phyloP scores from a whole-genome alignment of 2,888 invertebrate species.

The Saturnia japonica region DNA sequence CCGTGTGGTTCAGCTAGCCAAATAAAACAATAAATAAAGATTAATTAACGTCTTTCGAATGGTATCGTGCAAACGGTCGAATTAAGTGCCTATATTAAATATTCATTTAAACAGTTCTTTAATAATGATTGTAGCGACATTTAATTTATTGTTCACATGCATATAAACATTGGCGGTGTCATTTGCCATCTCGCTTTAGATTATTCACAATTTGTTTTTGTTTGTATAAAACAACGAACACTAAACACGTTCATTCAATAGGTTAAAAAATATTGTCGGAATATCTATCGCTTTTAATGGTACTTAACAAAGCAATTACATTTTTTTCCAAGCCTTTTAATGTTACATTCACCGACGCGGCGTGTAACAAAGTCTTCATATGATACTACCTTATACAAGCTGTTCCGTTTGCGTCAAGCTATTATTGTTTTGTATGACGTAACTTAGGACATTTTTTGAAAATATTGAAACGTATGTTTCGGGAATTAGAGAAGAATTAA shows the following conservation, averaged over 20 bases:
- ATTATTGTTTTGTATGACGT: neutral
- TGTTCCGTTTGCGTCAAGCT: neutral
- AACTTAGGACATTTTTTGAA: too few species aligned
- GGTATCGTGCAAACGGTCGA: neutral
- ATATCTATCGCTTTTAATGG: neutral
- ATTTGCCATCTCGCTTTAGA: neutral
- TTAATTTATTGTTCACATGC: neutral
- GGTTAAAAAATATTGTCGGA: neutral
- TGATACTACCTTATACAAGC: neutral
- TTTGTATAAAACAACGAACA: neutral
- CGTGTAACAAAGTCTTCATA: neutral
- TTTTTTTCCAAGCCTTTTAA: neutral
- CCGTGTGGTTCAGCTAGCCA: too few species aligned
- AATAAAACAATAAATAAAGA: neutral
- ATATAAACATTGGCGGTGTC: slow-evolving; percentile 7
- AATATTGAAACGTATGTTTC: too few species aligned
- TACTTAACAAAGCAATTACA: neutral
- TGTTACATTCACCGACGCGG: neutral
- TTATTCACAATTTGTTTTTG: neutral
- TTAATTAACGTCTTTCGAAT: neutral
- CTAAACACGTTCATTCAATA: neutral
- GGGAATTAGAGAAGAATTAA: too few species aligned
- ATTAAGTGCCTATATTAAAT: neutral
- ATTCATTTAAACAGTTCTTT: neutral
- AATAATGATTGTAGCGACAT: neutral